Percentiles rank a stretch among this genome's conserved stretches.
These are phyloP conservation scores for Allophyes oxyacanthae DNA, from an alignment of 2,888 invertebrate species.

Conservation along the genomic window DNA sequence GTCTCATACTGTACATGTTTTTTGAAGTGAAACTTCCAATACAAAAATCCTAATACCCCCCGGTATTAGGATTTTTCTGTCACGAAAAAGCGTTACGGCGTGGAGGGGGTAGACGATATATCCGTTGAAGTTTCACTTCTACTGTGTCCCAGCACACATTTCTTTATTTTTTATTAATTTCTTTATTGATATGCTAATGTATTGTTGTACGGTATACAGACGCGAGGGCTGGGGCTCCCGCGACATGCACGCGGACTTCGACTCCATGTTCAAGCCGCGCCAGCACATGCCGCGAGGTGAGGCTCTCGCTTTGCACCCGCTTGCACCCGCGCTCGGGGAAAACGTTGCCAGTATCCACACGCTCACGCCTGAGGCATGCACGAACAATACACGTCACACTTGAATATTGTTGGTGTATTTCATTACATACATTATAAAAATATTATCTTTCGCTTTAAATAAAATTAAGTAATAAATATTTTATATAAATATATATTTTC, in stretches of 20 bases:
- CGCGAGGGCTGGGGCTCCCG: slow-evolving; percentile 90
- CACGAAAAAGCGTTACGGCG: too few species aligned
- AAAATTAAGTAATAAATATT: not conserved
- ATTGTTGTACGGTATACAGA: slow-evolving; percentile 59
- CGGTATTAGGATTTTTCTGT: too few species aligned
- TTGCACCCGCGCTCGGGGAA: slow-evolving; percentile 70
- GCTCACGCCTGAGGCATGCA: slow-evolving; percentile 45
- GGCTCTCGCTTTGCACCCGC: slow-evolving; percentile 67
- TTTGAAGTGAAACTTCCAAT: too few species aligned
- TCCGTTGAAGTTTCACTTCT: too few species aligned
- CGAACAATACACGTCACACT: slow-evolving; percentile 30
- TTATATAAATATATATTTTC: not conserved
- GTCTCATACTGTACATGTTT: too few species aligned
- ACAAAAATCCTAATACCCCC: too few species aligned
- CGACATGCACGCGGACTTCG: slow-evolving; percentile 92
- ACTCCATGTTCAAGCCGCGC: slow-evolving; percentile 91
- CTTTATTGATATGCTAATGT: slow-evolving; percentile 2
- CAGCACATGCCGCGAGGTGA: slow-evolving; percentile 92
- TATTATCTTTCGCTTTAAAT: slow-evolving; percentile 6
- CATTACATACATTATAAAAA: slow-evolving; percentile 6
- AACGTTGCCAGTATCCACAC: slow-evolving; percentile 79
- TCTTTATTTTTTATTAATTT: too few species aligned
- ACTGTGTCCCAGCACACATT: too few species aligned
- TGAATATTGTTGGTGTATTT: slow-evolving; percentile 23
- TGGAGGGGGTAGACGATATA: too few species aligned